Conservation (phyloP, 2,797 vertebrate genomes). For the Sparus aurata region DNA sequence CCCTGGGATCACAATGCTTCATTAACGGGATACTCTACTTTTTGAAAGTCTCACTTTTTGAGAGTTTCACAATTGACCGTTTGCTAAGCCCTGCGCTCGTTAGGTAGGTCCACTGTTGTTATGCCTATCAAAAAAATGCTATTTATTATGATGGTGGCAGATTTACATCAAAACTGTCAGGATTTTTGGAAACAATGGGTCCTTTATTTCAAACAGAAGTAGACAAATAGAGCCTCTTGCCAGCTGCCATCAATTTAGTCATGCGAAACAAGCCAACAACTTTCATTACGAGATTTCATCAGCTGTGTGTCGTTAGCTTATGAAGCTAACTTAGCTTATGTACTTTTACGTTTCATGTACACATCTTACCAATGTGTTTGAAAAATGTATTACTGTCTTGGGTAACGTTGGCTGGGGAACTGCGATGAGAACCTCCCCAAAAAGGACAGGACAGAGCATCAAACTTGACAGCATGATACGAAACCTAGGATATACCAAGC, state of each 20-base stretch:
- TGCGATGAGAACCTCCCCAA: too few species aligned
- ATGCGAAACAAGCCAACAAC: too few species aligned
- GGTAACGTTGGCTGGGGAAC: not conserved
- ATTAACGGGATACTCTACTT: constrained; percentile 29
- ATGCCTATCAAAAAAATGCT: not conserved
- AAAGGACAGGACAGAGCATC: not conserved
- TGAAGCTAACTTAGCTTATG: not conserved
- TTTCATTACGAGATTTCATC: not conserved
- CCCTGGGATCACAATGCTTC: constrained; percentile 48
- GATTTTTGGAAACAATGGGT: not conserved
- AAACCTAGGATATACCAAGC: too few species aligned
- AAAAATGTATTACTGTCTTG: not conserved
- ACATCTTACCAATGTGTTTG: not conserved
- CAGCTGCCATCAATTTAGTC: not conserved
- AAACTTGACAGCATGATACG: not conserved
- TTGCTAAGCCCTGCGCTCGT: constrained; percentile 10
- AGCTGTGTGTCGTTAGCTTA: not conserved
- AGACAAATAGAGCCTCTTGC: not conserved
- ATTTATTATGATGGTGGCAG: not conserved
- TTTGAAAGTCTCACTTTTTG: constrained; percentile 29
- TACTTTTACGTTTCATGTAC: not conserved
- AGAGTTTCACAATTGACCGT: constrained; percentile 32
- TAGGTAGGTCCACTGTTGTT: not conserved
- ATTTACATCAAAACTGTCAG: not conserved
- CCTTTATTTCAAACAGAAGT: not conserved